These are phyloP conservation scores for Anoplophora glabripennis DNA, from an alignment of 1,140 invertebrate species.

Conservation along the genomic window DNA sequence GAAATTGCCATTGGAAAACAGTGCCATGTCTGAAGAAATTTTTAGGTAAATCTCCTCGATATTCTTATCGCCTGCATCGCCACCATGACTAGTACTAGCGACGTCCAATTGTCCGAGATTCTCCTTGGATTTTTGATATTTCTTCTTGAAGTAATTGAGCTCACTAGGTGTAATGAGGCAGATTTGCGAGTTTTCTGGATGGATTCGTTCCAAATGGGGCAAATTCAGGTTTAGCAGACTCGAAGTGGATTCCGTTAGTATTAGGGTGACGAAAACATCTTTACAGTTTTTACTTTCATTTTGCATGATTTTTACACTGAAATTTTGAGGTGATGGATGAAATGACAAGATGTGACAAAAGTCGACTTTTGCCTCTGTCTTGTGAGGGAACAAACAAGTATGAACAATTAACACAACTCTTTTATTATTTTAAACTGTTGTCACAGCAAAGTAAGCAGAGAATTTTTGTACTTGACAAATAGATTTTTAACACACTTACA, in stretches of 20 bases:
- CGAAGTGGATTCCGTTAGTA: constrained; percentile 41
- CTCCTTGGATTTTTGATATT: background rate
- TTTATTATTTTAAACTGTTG: no score
- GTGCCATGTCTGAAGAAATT: constrained; percentile 21
- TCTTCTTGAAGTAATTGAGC: constrained; percentile 12
- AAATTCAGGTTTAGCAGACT: constrained; percentile 36
- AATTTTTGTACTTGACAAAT: no score
- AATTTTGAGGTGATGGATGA: constrained; percentile 5
- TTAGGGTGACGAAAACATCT: constrained; percentile 37
- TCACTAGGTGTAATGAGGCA: constrained; percentile 26
- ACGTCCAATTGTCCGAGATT: no score
- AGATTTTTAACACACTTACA: no score
- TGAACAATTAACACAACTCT: no score
- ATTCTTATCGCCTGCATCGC: background rate
- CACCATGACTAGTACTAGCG: background rate
- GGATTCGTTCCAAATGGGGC: constrained; percentile 36
- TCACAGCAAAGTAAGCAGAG: no score
- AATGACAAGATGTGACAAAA: constrained; percentile 8
- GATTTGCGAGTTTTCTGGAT: constrained; percentile 25
- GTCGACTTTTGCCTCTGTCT: no score
- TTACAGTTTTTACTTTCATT: constrained; percentile 38
- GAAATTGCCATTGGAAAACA: constrained; percentile 29
- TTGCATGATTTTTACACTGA: constrained; percentile 5
- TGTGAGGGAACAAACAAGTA: no score
- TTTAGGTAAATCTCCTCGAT: constrained; percentile 6